Evolutionary conservation across 2,797 vertebrate genomes (phyloP), one percentile per base, ranked within the genome.

Genomic region (Linurgus olivaceus): DNA sequence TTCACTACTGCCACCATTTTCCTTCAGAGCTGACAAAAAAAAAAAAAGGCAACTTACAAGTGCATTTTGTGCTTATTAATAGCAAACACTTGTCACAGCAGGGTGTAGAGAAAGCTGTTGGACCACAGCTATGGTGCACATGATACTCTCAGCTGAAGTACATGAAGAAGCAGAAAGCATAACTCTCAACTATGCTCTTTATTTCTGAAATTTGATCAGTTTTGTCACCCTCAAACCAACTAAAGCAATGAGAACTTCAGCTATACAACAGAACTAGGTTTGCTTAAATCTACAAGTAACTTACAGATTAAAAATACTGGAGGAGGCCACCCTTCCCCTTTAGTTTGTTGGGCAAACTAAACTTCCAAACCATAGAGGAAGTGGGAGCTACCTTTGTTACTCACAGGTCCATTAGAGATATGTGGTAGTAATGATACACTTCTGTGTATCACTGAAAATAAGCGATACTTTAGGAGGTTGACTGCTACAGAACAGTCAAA

Each of bases 371-470:
- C 8, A 12, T 2, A 12, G 1, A 18, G 48, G 2, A n/a, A 7
- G 13, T 9, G 5, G 0, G 8, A 86, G 16, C 0, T 0, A 2
- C 1, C 1, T 20, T 65, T 55, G 17, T 14, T 40, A 5, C 29
- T 68, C 7, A 9, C 17, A 20, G 13, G 11, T 76, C 38, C 63
- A 18, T 29, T 0, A 37, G 12, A 65, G 42, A 38, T 11, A 17
- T 54, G 38, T 0, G 47, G 9, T 8, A 11, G 6, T 7, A 13
- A 31, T 5, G 3, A 35, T 33, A 19, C 4, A 29, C 7, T 59
- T 21, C 20, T 45, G 15, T 5, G 1, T 24, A 57, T 28, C 79
- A 54, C n/a, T 31, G 5, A 23, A 61, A 66, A 7, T 2, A 40
- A 40, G 38, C 10, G 25, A 1, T 48, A 59, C 10, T 71, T 57